Conservation (phyloP, 1,140 invertebrate genomes). For the Drosophila biarmipes region DNA sequence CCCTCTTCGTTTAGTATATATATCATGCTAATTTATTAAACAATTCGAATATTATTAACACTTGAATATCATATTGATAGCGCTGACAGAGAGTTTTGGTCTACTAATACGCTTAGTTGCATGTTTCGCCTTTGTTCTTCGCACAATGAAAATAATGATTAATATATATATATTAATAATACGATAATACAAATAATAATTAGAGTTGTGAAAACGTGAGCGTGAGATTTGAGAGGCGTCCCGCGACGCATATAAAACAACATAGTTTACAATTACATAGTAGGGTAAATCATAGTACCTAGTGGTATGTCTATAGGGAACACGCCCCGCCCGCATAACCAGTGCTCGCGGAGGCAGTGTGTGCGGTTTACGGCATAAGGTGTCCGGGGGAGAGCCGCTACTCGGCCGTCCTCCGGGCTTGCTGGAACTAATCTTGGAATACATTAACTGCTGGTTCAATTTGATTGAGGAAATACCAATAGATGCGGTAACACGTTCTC, state of each 20-base stretch:
- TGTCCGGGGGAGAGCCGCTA: slow-evolving; percentile 17
- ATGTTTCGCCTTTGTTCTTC: slow-evolving; percentile 59
- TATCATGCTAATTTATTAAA: slow-evolving; percentile 81
- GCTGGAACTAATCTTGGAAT: slow-evolving; percentile 76
- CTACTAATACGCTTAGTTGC: slow-evolving; percentile 64
- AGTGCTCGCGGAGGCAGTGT: slow-evolving; percentile 26
- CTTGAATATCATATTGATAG: slow-evolving; percentile 78
- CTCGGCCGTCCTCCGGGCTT: slow-evolving; percentile 28
- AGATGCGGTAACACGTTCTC: slow-evolving; percentile 45
- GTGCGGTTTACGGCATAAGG: slow-evolving; percentile 36
- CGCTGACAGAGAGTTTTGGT: slow-evolving; percentile 71
- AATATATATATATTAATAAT: slow-evolving; percentile 58
- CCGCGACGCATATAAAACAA: slow-evolving; percentile 62
- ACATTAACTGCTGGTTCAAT: slow-evolving; percentile 74
- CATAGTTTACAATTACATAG: slow-evolving; percentile 63
- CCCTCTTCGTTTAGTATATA: slow-evolving; percentile 45
- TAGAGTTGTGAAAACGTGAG: slow-evolving; percentile 55
- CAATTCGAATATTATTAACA: slow-evolving; percentile 83
- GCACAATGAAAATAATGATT: slow-evolving; percentile 52
- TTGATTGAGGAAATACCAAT: slow-evolving; percentile 76
- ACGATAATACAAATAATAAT: slow-evolving; percentile 73
- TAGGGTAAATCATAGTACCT: slow-evolving; percentile 68
- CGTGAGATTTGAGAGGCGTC: slow-evolving; percentile 70
- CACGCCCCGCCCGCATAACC: slow-evolving; percentile 31
- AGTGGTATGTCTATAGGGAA: slow-evolving; percentile 69